Percentiles rank a stretch among this genome's conserved stretches.
These are phyloP conservation scores for Microctenopoma stevenorrisi DNA, from an alignment of 2,797 vertebrate species.

Conservation along the genomic window DNA sequence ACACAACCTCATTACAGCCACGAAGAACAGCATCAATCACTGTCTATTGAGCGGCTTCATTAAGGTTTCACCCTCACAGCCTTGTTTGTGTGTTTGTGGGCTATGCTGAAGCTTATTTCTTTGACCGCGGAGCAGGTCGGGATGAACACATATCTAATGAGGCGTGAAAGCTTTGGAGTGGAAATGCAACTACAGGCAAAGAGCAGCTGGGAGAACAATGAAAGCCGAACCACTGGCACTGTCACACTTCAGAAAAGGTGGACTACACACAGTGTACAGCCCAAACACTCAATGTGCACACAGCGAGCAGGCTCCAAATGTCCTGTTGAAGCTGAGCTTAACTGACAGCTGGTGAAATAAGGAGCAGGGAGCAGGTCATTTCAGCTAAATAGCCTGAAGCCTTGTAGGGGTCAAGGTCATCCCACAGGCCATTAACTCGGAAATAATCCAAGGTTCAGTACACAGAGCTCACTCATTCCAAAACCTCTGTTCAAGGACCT, in stretches of 20 bases:
- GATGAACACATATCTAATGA: slow-evolving; percentile 27
- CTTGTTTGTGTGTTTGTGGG: neutral
- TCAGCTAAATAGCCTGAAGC: neutral
- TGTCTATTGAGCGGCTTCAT: slow-evolving; percentile 10
- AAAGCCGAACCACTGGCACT: slow-evolving; percentile 6
- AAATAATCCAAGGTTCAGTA: slow-evolving; percentile 9
- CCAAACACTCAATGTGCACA: neutral
- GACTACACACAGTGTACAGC: slow-evolving; percentile 3
- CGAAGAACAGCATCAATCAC: slow-evolving; percentile 9
- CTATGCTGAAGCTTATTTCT: slow-evolving; percentile 2
- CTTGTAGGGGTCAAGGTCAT: slow-evolving; percentile 16
- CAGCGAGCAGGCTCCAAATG: neutral
- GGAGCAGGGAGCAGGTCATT: neutral
- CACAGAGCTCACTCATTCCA: neutral
- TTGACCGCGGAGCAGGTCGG: slow-evolving; percentile 27
- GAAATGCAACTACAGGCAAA: slow-evolving; percentile 31
- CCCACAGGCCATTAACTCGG: neutral
- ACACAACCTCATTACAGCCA: neutral
- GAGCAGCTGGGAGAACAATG: slow-evolving; percentile 26
- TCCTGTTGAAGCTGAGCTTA: neutral
- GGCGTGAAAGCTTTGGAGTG: slow-evolving; percentile 30
- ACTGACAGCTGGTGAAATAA: slow-evolving; percentile 20
- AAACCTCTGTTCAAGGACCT: too few species aligned
- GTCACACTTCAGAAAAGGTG: slow-evolving; percentile 11
- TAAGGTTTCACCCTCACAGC: neutral